Base-by-base conservation (phyloP, 1,140 invertebrate genomes). In the Cheumatopsyche charites region DNA sequence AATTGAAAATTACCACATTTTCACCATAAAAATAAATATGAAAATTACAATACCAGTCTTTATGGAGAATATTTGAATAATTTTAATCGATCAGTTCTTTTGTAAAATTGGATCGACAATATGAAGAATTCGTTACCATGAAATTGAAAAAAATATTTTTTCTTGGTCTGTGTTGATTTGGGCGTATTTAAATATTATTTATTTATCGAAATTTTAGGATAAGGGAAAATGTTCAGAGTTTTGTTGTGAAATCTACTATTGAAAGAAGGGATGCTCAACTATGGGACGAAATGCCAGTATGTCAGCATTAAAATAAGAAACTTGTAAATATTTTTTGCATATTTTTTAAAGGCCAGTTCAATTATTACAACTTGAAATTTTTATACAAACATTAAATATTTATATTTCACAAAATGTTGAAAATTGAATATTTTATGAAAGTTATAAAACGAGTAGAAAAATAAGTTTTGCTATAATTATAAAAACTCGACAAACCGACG, bases 221-320 rank as follows among this genome's bases (percentile, higher is more conserved):
- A 4, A 4, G 9, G 29, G 9, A 36, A 36, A 36, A 36, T 36
- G 9, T 36, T 36, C 29, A 36, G 29, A 36, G 9, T 36, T 3
- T 36, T 9, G 29, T 36, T 36, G 29, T 36, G 9, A 36, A 36
- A 36, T 36, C 29, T 36, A 4, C 47, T 68, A 55, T 68, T 55
- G n/a, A 55, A 13, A 15, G 36, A 45, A 55, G 52, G 43, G 21
- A 70, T 75, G 70, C 73, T 75, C 70, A 75, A 71, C 63, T 63
- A 36, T 62, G 73, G 73, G 73, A 75, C 73, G 47, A 72, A 70
- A 65, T 69, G 73, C 73, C 73, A 75, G 73, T 75, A 42, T 29
- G 52, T 73, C 42, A 21, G 49, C 41, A 13, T 47, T 5, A 17
- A 5, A 52, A 17, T 52, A 52, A 17, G 47, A 3, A 52, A 52